phyloP scores from a whole-genome alignment of 2,113 vertebrate species.

The pig (Sus scrofa) region T2T-Sscrofa CM000812.6:237540001-237540500 shows the following conservation, averaged over 20 bases:
- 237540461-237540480: slow-evolving; percentile 81
- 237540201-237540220: not conserved
- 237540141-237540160: not conserved
- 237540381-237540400: slow-evolving; percentile 75
- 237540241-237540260: not conserved
- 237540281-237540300: not conserved
- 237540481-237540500: slow-evolving; percentile 84
- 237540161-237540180: not conserved
- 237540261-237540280: slow-evolving; percentile 28
- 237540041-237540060: not conserved
- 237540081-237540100: not conserved
- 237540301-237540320: not conserved
- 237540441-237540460: slow-evolving; percentile 75
- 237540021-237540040: not conserved
- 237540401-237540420: slow-evolving; percentile 70
- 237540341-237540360: not conserved
- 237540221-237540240: not conserved
- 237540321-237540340: slow-evolving; percentile 60
- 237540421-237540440: slow-evolving; percentile 83
- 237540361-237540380: not conserved
- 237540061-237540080: not conserved
- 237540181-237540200: not conserved
- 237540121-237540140: not conserved
- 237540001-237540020: not conserved
- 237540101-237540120: not conserved